These are phyloP conservation scores for Drosophila meridiana DNA, from an alignment of 2,888 invertebrate species.

Conservation along the genomic window DNA sequence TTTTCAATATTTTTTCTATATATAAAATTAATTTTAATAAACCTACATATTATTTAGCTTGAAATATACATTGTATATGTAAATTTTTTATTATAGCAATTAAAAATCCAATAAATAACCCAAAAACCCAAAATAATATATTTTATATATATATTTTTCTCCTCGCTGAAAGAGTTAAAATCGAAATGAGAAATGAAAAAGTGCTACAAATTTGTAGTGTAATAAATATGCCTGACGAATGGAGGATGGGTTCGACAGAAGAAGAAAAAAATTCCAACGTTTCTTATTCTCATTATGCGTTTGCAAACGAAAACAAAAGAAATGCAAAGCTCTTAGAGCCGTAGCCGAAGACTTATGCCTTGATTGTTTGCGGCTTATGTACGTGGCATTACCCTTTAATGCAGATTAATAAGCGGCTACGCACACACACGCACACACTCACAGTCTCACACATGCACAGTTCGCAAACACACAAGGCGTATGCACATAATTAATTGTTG, in stretches of 20 bases:
- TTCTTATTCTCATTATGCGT: slow-evolving; percentile 15
- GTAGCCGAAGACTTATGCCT: slow-evolving; percentile 27
- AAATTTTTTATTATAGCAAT: slow-evolving; percentile 5
- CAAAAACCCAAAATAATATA: neutral
- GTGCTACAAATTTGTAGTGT: slow-evolving; percentile 1
- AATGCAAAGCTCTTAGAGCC: slow-evolving; percentile 36
- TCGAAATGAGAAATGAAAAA: neutral
- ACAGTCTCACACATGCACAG: neutral
- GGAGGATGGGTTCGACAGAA: neutral
- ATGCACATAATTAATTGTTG: slow-evolving; percentile 1
- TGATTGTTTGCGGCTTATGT: slow-evolving; percentile 21
- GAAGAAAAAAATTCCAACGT: slow-evolving; percentile 10
- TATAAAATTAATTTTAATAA: neutral
- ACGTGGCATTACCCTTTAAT: slow-evolving; percentile 14
- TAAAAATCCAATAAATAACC: neutral
- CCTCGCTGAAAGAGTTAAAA: neutral
- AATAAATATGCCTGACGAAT: slow-evolving; percentile 5
- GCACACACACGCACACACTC: neutral
- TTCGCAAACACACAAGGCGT: neutral
- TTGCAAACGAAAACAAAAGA: slow-evolving; percentile 30
- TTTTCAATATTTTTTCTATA: neutral
- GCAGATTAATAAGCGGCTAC: neutral
- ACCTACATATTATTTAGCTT: neutral
- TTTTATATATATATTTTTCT: neutral
- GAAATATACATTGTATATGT: neutral